Percentiles rank a stretch among this genome's conserved stretches.
phyloP scores from a whole-genome alignment of 1,140 invertebrate species.

The Lamellibrachia luymesi region DNA sequence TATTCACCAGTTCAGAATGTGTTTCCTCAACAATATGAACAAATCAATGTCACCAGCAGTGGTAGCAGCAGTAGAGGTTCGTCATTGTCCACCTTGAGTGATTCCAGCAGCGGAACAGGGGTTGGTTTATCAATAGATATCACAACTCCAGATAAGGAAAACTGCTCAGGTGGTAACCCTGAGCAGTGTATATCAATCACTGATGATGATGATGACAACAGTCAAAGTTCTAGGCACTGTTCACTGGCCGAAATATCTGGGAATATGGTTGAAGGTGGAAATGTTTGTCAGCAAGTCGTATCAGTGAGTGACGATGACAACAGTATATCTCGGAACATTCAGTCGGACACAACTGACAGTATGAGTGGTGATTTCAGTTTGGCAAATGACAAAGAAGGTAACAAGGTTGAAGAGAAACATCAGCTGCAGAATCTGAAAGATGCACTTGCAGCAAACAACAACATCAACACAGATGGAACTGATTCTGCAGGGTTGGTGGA shows the following conservation, averaged over 20 bases:
- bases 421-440: background rate
- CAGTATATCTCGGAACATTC: background rate
- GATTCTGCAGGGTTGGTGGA: background rate
- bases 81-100: background rate
- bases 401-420: background rate
- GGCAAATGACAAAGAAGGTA: background rate
- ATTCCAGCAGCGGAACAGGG: background rate
- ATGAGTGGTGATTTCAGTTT: background rate
- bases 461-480: background rate
- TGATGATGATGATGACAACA: background rate
- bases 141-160: background rate
- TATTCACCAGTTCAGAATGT: no score
- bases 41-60: background rate
- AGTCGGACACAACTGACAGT: background rate
- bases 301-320: background rate
- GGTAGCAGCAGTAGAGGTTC: background rate
- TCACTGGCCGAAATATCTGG: background rate
- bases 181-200: background rate
- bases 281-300: background rate
- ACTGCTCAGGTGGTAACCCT: background rate
- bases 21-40: background rate
- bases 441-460: background rate
- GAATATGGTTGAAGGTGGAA: background rate
- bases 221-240: background rate
- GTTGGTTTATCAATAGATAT: background rate